Conservation (phyloP, 2,797 vertebrate species). For the Meda fulgida region DNA sequence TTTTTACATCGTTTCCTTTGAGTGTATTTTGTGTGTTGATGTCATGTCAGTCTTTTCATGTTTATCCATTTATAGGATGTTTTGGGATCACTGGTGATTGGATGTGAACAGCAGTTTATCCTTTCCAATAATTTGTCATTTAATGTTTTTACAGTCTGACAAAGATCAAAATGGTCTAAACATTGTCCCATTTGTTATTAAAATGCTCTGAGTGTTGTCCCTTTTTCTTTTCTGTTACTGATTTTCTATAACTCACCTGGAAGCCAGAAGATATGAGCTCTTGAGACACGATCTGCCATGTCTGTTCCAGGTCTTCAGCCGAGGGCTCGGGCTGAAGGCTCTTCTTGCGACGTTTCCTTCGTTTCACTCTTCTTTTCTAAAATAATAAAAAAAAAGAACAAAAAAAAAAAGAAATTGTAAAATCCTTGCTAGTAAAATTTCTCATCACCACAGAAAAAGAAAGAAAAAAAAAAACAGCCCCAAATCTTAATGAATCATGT, state of each 20-base stretch:
- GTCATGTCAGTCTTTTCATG: not conserved
- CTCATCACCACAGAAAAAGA: not conserved
- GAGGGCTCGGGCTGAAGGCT: constrained; percentile 57
- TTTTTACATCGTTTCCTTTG: not conserved
- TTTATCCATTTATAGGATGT: not conserved
- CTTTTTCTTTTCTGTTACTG: not conserved
- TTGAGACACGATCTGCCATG: constrained; percentile 81
- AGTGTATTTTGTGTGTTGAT: not conserved
- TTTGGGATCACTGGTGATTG: not conserved
- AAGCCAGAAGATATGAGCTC: constrained; percentile 77
- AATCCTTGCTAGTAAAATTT: not conserved
- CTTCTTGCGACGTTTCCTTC: constrained; percentile 68
- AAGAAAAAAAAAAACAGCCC: too few relatives aligned
- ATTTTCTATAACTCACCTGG: constrained; percentile 68
- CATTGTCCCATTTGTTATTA: not conserved
- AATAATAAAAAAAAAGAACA: not conserved
- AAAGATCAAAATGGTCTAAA: not conserved
- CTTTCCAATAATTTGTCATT: too few relatives aligned
- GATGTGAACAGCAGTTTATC: too few relatives aligned
- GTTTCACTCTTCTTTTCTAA: constrained; percentile 85
- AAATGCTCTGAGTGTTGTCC: not conserved
- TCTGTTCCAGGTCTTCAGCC: constrained; percentile 76
- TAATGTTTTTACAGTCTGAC: not conserved
- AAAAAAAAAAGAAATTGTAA: not conserved
- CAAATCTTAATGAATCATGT: too few relatives aligned